Conservation (phyloP, 2,888 invertebrate genomes). For the Sminthurinus aureus region DNA sequence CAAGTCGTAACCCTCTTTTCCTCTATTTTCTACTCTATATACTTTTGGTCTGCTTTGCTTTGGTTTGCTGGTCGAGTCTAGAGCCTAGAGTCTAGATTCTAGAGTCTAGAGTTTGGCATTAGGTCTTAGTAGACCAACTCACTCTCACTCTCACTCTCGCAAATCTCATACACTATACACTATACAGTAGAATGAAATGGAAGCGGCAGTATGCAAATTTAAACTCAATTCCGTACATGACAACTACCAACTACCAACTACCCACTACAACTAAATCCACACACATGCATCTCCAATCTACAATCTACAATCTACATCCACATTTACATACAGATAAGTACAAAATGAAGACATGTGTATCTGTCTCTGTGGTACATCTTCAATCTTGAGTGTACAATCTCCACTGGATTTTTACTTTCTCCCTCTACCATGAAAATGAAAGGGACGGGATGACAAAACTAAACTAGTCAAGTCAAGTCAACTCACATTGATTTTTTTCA, state of each 20-base stretch:
- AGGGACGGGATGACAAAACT: too few species aligned
- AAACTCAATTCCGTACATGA: conserved; percentile 31
- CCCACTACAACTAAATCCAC: neutral
- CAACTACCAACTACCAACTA: conserved; percentile 28
- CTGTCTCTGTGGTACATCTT: too few species aligned
- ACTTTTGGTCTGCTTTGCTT: too few species aligned
- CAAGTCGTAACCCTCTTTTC: neutral
- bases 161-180: conserved; percentile 9
- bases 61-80: too few species aligned
- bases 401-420: conserved; percentile 3
- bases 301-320: neutral
- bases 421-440: neutral
- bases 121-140: neutral
- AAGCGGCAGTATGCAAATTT: conserved; percentile 33
- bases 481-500: neutral
- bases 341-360: neutral
- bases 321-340: neutral
- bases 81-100: too few species aligned
- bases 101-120: too few species aligned
- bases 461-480: neutral
- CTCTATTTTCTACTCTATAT: neutral
- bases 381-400: neutral
- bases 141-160: neutral
- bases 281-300: too few species aligned
- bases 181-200: neutral